These are phyloP conservation scores for Aradophagus sp. DNA, from an alignment of 1,140 invertebrate genomes.

Conservation along the genomic window DNA sequence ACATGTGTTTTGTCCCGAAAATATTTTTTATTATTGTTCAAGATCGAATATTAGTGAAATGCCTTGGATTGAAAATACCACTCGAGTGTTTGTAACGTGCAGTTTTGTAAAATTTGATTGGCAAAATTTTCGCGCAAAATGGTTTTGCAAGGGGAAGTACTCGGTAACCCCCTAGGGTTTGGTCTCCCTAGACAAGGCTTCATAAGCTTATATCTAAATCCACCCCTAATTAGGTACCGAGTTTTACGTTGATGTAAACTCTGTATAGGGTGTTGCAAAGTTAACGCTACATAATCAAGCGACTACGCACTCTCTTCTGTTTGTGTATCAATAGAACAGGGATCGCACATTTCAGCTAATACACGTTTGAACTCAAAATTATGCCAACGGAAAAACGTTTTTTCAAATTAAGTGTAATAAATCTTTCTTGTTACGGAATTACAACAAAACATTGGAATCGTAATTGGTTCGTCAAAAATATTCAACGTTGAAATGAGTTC, in stretches of 20 bases:
- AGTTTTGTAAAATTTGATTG: constrained; percentile 24
- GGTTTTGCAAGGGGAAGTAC: constrained; percentile 19
- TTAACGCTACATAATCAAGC: constrained; percentile 34
- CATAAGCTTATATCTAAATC: constrained; percentile 49
- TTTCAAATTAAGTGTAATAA: too few species aligned
- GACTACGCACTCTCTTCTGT: background rate
- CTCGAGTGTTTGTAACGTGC: background rate
- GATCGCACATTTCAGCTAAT: background rate
- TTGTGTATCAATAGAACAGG: background rate
- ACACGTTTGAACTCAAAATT: too few species aligned
- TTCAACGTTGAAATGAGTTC: too few species aligned
- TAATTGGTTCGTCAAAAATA: too few species aligned
- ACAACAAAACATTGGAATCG: too few species aligned
- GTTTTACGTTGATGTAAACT: constrained; percentile 42
- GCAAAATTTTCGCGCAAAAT: constrained; percentile 24
- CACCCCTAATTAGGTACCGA: constrained; percentile 47
- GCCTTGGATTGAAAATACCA: too few species aligned
- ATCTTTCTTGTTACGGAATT: too few species aligned
- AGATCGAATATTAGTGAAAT: too few species aligned
- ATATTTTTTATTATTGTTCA: too few species aligned
- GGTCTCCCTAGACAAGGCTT: constrained; percentile 43
- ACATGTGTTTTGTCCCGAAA: too few species aligned
- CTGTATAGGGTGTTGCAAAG: constrained; percentile 33
- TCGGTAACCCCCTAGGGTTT: constrained; percentile 19
- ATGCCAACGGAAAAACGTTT: too few species aligned